Percentiles rank a stretch among this genome's conserved stretches.
phyloP scores from a whole-genome alignment of 2,888 invertebrate genomes.

The Mythimna ferrago region DNA sequence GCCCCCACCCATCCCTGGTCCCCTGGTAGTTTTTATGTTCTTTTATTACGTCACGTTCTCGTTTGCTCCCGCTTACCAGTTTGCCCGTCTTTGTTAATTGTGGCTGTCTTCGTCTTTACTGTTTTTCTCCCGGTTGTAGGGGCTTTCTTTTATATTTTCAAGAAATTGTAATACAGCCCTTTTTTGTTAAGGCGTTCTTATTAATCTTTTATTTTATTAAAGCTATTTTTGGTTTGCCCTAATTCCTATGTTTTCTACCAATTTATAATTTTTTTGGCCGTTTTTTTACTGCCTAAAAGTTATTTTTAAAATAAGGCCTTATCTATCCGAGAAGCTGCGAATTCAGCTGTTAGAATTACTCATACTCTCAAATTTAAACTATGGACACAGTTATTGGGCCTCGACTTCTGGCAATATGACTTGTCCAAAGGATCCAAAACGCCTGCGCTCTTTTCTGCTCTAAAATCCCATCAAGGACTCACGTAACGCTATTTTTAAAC shows the following conservation, averaged over 20 bases:
- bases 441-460: no score
- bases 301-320: no score
- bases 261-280: neutral
- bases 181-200: conserved; percentile 9
- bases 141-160: conserved; percentile 30
- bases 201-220: conserved; percentile 1
- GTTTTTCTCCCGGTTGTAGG: conserved; percentile 56
- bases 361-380: no score
- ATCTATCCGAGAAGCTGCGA: no score
- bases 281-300: no score
- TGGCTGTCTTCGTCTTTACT: conserved; percentile 70
- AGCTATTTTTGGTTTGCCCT: neutral
- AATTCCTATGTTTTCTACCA: neutral
- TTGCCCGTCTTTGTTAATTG: conserved; percentile 72
- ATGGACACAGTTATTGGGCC: no score
- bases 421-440: no score
- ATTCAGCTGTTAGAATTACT: no score
- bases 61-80: conserved; percentile 68
- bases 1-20: conserved; percentile 63
- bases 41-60: conserved; percentile 70
- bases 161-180: conserved; percentile 33
- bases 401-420: no score
- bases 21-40: conserved; percentile 68
- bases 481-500: no score
- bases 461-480: no score